phyloP scores from a whole-genome alignment of 2,888 invertebrate species.

The Dicyrtomina minuta region DNA sequence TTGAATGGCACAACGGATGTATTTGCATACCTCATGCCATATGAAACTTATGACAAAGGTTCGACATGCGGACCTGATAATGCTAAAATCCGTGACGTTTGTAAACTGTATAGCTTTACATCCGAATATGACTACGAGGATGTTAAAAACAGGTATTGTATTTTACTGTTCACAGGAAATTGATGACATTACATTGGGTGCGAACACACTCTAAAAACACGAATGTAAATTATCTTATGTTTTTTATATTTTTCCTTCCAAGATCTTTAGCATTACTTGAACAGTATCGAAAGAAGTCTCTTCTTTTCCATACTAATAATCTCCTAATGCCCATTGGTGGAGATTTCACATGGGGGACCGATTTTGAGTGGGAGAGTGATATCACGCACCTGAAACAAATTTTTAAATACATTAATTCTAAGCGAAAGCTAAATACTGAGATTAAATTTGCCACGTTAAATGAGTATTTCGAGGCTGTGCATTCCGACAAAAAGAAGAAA shows the following conservation, averaged over 20 bases:
- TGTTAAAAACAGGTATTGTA: not conserved
- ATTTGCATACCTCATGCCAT: slow-evolving; percentile 84
- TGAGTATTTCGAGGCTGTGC: not conserved
- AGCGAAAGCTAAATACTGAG: slow-evolving; percentile 73
- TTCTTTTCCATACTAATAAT: slow-evolving; percentile 80
- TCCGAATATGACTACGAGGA: slow-evolving; percentile 56
- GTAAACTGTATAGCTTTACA: slow-evolving; percentile 80
- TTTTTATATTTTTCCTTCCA: slow-evolving; percentile 16
- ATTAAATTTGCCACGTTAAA: not conserved
- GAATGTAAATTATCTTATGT: no score
- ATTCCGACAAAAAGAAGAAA: not conserved
- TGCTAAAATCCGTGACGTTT: slow-evolving; percentile 67
- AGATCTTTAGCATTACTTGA: slow-evolving; percentile 81
- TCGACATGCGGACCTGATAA: slow-evolving; percentile 99
- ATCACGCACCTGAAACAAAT: slow-evolving; percentile 82
- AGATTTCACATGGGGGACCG: slow-evolving; percentile 85
- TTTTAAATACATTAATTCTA: slow-evolving; percentile 83
- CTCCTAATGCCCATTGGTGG: slow-evolving; percentile 85
- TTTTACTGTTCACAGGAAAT: no score
- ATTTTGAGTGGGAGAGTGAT: slow-evolving; percentile 86
- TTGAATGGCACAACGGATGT: not conserved
- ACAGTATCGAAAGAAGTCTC: slow-evolving; percentile 94
- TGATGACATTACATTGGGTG: no score
- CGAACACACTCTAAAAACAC: no score
- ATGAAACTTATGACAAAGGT: slow-evolving; percentile 98